These are phyloP conservation scores for Urocolius indicus DNA, from an alignment of 2,113 vertebrate species.

Conservation along the genomic window DNA sequence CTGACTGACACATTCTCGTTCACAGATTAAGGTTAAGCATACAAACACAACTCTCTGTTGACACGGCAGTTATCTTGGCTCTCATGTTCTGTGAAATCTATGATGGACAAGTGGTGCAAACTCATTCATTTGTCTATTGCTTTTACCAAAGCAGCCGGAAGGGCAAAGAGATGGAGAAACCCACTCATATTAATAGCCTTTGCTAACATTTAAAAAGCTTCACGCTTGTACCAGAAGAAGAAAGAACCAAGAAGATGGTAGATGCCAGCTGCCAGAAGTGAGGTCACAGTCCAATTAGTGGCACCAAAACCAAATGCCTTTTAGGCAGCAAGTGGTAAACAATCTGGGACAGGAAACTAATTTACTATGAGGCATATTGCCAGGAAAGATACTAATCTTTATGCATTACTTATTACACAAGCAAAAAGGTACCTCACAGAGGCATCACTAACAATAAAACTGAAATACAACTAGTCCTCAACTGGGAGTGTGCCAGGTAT, in stretches of 20 bases:
- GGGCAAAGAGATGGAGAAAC: background rate
- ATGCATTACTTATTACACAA: background rate
- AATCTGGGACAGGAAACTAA: background rate
- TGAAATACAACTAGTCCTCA: background rate
- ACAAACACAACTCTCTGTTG: background rate
- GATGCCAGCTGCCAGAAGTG: background rate
- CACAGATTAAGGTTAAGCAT: background rate
- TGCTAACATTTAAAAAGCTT: background rate
- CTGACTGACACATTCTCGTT: background rate
- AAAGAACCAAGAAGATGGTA: background rate
- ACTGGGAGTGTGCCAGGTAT: background rate
- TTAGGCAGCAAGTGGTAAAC: background rate
- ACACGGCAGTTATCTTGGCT: fast-evolving
- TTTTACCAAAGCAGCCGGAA: background rate
- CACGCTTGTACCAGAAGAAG: background rate
- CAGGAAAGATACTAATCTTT: background rate
- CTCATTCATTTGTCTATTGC: background rate
- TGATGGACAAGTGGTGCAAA: background rate
- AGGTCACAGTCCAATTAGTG: background rate
- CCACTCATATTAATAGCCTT: background rate
- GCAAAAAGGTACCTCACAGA: background rate
- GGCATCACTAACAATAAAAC: background rate
- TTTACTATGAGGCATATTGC: background rate
- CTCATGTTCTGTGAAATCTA: background rate
- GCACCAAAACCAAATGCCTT: background rate